These are phyloP conservation scores for Ennomos erosarius DNA, from an alignment of 2,888 invertebrate species.

Conservation along the genomic window DNA sequence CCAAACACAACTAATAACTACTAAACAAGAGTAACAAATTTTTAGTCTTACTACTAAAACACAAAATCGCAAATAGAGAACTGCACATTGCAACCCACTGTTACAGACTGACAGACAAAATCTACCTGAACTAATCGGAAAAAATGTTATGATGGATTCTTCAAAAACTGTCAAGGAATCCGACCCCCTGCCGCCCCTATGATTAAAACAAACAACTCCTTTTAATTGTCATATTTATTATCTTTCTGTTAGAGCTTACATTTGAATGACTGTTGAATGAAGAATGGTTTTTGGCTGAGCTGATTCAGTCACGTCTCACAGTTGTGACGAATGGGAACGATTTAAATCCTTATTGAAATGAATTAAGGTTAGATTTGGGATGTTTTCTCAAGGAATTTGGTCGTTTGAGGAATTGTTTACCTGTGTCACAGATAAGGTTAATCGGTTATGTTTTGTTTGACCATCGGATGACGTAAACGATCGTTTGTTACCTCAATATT, in stretches of 20 bases:
- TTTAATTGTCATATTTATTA: slow-evolving; percentile 11
- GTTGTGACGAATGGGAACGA: slow-evolving; percentile 36
- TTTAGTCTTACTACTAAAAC: slow-evolving; percentile 17
- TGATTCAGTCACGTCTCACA: slow-evolving; percentile 27
- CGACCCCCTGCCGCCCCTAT: slow-evolving; percentile 68
- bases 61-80: slow-evolving; percentile 47
- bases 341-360: slow-evolving; percentile 38
- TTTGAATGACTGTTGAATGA: slow-evolving; percentile 22
- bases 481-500: slow-evolving; percentile 44
- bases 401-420: slow-evolving; percentile 72
- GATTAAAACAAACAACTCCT: slow-evolving; percentile 6
- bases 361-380: slow-evolving; percentile 29
- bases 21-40: slow-evolving; percentile 3
- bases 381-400: slow-evolving; percentile 54
- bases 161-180: slow-evolving; percentile 66
- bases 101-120: slow-evolving; percentile 56
- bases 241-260: slow-evolving; percentile 21
- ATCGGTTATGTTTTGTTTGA: slow-evolving; percentile 79
- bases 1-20: slow-evolving; percentile 1
- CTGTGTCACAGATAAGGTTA: slow-evolving; percentile 73
- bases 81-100: slow-evolving; percentile 57
- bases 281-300: slow-evolving; percentile 12
- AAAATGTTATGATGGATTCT: slow-evolving; percentile 76
- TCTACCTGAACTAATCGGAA: slow-evolving; percentile 71
- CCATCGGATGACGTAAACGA: slow-evolving; percentile 58